phyloP scores from a whole-genome alignment of 2,888 invertebrate genomes.

The Molorchus minor region DNA sequence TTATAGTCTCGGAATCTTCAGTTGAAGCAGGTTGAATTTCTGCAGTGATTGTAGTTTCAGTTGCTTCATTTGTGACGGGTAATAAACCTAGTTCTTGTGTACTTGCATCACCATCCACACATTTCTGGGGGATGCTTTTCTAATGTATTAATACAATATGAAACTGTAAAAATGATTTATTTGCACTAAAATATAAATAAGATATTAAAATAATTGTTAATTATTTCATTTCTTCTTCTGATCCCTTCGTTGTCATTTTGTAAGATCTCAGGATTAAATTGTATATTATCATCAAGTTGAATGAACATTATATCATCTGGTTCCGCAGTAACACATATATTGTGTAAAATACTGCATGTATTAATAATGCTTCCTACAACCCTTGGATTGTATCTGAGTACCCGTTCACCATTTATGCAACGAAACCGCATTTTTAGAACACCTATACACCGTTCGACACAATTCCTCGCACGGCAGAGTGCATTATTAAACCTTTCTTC shows the following conservation, averaged over 20 bases:
- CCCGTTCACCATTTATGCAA: conserved; percentile 24
- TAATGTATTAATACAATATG: too few relatives aligned
- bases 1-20: too few relatives aligned
- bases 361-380: background rate
- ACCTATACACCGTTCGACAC: conserved; percentile 31
- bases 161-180: too few relatives aligned
- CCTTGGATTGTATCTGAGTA: conserved; percentile 13
- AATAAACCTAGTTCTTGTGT: conserved; percentile 8
- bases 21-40: too few relatives aligned
- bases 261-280: too few relatives aligned
- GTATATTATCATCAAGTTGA: too few relatives aligned
- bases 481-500: conserved; percentile 28
- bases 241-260: too few relatives aligned
- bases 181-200: too few relatives aligned
- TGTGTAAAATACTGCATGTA: conserved; percentile 18
- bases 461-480: conserved; percentile 27
- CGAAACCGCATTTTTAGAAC: conserved; percentile 32
- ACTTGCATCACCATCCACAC: conserved; percentile 16
- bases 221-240: too few relatives aligned
- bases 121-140: too few relatives aligned
- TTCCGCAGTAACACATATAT: conserved; percentile 9
- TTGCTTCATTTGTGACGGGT: background rate
- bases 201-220: too few relatives aligned
- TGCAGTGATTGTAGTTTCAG: background rate
- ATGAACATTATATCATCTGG: too few relatives aligned